Base-by-base conservation (phyloP, 2,888 invertebrate genomes). In the Conistra vaccinii region DNA sequence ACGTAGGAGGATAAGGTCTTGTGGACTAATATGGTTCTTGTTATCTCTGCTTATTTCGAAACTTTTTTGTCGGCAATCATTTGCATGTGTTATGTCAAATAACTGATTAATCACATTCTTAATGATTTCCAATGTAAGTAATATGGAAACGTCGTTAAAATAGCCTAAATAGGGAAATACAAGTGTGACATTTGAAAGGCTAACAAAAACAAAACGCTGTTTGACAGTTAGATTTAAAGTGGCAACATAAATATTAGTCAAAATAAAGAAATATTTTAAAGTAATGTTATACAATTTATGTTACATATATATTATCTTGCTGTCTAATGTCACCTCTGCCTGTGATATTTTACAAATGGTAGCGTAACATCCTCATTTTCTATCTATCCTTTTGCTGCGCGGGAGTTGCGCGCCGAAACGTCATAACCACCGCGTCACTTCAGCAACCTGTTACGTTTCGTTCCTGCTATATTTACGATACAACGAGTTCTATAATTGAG, bases 401-500 rank as follows among this genome's bases (percentile, higher is more conserved):
- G 17, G 35, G 63, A 35, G 71, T 69, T 83, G 87, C 74, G 81
- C 71, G 77, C 76, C 85, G 87, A 88, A 94, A 93, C 78, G 93
- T 87, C 91, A 87, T 90, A 95, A 94, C 87, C 83, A 88, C 88
- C 91, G 73, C 81, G 75, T 83, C 80, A 85, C 86, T 85, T 84
- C 82, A 76, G 83, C 88, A 90, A 89, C 90, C 89, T 92, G 87
- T 85, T 91, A 89, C 94, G 90, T 95, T 94, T 89, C 88, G 89
- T 88, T 92, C 88, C 92, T 91, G 91, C 87, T 87, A 88, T 90
- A 92, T 93, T 93, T 92, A 93, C 95, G 91, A 94, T 93, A 93
- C 95, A 88, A 87, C 87, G 92, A 92, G 95, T 94, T 94, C 96
- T 96, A 96, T 96, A 95, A 96, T 95, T 95, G 96, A 95, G 93